Conservation (phyloP, 2,797 vertebrate genomes). For the Hypotaenidia okinawae region DNA sequence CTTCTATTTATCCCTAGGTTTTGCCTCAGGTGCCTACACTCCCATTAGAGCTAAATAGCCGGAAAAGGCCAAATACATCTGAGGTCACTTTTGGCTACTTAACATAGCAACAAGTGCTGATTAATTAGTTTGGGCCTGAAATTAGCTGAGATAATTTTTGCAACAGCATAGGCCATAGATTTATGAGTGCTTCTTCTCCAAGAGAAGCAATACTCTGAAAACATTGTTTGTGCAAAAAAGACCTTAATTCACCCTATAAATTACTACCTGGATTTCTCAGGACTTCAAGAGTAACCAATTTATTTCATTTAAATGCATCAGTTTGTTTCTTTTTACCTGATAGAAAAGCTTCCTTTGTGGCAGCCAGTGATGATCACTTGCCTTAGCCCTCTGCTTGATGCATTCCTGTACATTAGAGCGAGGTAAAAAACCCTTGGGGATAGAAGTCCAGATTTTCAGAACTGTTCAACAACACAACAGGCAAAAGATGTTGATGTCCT, state of each 20-base stretch:
- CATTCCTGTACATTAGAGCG: background rate
- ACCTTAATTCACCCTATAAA: constrained; percentile 7
- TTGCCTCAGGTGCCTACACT: constrained; percentile 60
- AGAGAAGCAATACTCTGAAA: constrained; percentile 50
- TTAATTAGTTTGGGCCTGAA: constrained; percentile 55
- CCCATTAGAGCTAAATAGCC: constrained; percentile 42
- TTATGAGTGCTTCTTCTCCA: constrained; percentile 28
- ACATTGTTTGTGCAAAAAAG: background rate
- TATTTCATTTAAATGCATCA: background rate
- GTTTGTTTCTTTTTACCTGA: background rate
- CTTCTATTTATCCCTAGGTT: constrained; percentile 5
- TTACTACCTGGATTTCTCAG: constrained; percentile 30
- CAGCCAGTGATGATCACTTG: background rate
- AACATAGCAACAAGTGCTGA: constrained; percentile 58
- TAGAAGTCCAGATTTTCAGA: background rate
- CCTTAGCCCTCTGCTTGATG: background rate
- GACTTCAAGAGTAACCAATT: background rate
- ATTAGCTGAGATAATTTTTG: constrained; percentile 44
- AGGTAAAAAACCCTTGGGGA: background rate
- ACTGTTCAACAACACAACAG: background rate
- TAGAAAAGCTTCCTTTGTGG: background rate
- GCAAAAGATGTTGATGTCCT: background rate
- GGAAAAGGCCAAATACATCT: constrained; percentile 30
- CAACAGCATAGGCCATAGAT: background rate
- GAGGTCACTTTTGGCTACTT: constrained; percentile 67